phyloP scores from a whole-genome alignment of 2,888 invertebrate genomes.

The Macrophya annulata region DNA sequence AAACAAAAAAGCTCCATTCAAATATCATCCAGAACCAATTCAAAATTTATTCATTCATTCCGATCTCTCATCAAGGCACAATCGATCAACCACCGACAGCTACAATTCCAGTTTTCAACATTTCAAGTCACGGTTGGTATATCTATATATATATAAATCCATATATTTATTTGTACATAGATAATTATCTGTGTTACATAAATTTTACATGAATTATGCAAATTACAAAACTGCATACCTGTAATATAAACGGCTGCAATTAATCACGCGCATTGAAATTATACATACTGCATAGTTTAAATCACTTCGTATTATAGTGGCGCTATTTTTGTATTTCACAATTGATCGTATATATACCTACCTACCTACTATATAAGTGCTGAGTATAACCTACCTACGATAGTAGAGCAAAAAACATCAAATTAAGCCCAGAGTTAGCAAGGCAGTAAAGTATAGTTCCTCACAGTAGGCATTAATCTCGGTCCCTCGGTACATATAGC shows the following conservation, averaged over 20 bases:
- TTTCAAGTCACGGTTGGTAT: background rate
- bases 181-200: background rate
- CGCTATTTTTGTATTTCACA: background rate
- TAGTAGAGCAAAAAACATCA: conserved; percentile 3
- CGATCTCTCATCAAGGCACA: background rate
- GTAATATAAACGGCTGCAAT: too few species aligned
- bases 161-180: background rate
- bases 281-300: background rate
- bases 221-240: background rate
- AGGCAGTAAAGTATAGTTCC: conserved; percentile 33
- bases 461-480: conserved; percentile 45
- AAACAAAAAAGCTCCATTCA: background rate
- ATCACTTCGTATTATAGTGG: background rate
- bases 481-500: background rate
- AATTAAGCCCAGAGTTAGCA: conserved; percentile 22
- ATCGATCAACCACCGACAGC: background rate
- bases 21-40: background rate
- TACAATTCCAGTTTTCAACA: background rate
- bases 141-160: too few species aligned
- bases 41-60: background rate
- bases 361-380: background rate
- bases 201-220: background rate
- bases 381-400: background rate
- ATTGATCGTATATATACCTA: background rate
- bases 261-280: background rate